Evolutionary conservation across 2,888 invertebrate genomes (phyloP).

Genomic region (Hypsopygia costalis): DNA sequence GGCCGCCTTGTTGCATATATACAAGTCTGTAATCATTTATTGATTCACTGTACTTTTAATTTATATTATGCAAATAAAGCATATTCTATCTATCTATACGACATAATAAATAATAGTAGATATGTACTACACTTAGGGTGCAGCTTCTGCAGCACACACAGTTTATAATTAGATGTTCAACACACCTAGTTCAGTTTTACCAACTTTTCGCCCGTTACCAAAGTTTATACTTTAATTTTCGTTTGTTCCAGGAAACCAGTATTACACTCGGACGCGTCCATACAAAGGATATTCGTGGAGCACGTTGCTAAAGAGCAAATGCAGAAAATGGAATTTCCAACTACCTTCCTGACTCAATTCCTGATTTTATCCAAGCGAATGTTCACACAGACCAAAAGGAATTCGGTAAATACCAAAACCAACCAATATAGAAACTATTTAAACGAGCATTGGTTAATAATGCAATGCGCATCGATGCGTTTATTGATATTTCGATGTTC

Average conservation of each 20-base stretch:
- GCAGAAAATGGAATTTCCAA: constrained; percentile 72
- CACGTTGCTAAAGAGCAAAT: constrained; percentile 65
- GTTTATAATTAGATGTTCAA: constrained; percentile 20
- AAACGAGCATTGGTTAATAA: too few relatives aligned
- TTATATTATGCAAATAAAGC: too few relatives aligned
- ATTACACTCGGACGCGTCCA: constrained; percentile 65
- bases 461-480: too few relatives aligned
- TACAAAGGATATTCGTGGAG: constrained; percentile 65
- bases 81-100: too few relatives aligned
- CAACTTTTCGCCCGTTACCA: constrained; percentile 6
- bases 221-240: constrained; percentile 13
- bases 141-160: constrained; percentile 1
- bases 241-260: constrained; percentile 53
- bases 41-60: too few relatives aligned
- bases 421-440: too few relatives aligned
- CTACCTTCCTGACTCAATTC: constrained; percentile 78
- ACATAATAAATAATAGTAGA: too few relatives aligned
- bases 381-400: constrained; percentile 76
- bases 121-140: too few relatives aligned
- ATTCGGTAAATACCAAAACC: constrained; percentile 55
- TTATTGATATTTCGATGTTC: too few relatives aligned
- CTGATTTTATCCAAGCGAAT: constrained; percentile 73
- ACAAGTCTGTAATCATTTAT: too few relatives aligned
- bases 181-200: constrained; percentile 13
- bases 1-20: too few relatives aligned